These are phyloP conservation scores for Australoheros scitulus DNA, from an alignment of 2,113 vertebrate genomes.

Conservation along the genomic window DNA sequence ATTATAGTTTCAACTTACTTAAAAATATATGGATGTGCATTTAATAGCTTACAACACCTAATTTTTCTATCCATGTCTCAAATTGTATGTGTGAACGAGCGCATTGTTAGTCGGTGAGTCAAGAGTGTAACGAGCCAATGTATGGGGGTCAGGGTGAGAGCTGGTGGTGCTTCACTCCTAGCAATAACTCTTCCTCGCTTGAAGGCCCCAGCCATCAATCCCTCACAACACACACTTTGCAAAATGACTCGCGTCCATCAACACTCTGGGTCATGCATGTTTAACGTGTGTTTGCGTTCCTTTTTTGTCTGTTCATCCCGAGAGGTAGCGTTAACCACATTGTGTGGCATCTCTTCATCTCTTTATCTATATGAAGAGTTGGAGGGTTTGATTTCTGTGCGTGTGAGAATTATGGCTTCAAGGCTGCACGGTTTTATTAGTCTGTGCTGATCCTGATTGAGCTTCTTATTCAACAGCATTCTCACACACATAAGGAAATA, in stretches of 20 bases:
- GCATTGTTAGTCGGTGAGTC: slow-evolving; percentile 29
- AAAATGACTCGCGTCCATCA: slow-evolving; percentile 48
- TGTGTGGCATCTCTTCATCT: not conserved
- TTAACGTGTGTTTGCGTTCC: slow-evolving; percentile 18
- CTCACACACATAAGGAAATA: not conserved
- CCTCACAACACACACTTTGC: slow-evolving; percentile 54
- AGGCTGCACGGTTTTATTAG: slow-evolving; percentile 21
- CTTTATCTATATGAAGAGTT: not conserved
- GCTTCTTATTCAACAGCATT: slow-evolving; percentile 19
- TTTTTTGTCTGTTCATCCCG: not conserved
- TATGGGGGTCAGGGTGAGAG: slow-evolving; percentile 43
- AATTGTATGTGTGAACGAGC: not conserved
- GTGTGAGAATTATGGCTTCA: slow-evolving; percentile 15
- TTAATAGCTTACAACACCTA: slow-evolving; percentile 1
- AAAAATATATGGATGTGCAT: slow-evolving; percentile 9
- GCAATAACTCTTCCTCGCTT: slow-evolving; percentile 46
- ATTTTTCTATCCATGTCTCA: not conserved
- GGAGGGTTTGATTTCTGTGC: slow-evolving; percentile 13
- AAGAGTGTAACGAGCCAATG: slow-evolving; percentile 20
- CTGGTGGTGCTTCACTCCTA: slow-evolving; percentile 24
- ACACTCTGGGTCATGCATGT: not conserved
- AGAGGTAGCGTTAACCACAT: not conserved
- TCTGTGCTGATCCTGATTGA: slow-evolving; percentile 23
- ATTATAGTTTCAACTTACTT: slow-evolving; percentile 18
- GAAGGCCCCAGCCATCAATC: slow-evolving; percentile 65